Base-by-base conservation (phyloP, 2,113 vertebrate species). In the Piprites chloris region DNA sequence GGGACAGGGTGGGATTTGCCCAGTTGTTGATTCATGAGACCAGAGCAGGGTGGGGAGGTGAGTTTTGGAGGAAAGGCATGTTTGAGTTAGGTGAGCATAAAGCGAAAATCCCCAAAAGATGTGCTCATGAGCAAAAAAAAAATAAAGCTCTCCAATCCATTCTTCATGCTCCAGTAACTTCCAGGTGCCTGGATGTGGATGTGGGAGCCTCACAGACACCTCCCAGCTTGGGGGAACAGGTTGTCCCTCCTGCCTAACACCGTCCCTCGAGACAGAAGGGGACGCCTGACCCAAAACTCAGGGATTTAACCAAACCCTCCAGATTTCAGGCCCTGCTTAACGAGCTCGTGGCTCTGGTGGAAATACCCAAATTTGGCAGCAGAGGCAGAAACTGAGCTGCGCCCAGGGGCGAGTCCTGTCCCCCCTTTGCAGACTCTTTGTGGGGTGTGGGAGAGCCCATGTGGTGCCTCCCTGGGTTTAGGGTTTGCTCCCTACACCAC, bases 1-100 rank as follows among this genome's bases (percentile, higher is more conserved):
- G 52, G 61, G 55, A 39, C 1, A 2, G 4, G 35, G 5, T 6
- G 12, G 56, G 78, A 37, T 85, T 76, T 87, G 30, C 27, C 35
- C 28, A 14, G 19, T 24, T 76, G 27, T 62, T 46, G 23, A 22
- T 69, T 46, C n/a, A 47, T 42, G 28, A n/a, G 35, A 4, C 5
- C 41, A 8, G 28, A 8, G 21, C 0, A 1, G 41, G 37, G n/a
- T 0, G 0, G 20, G 0, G 2, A 84, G 68, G 14, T 0, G 9
- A 82, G 44, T 4, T 3, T 20, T 24, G 68, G 22, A 62, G 33
- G 37, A 65, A 65, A 78, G 75, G 46, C 85, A 37, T 26, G 37
- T 47, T 17, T 5, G 20, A 66, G 65, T 35, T 30, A 84, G 55
- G 13, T 1, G 14, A 86, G 67, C 59, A 19, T 17, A 28, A 90